phyloP scores from a whole-genome alignment of 2,113 vertebrate species.

The Nyctibius bracteatus region DNA sequence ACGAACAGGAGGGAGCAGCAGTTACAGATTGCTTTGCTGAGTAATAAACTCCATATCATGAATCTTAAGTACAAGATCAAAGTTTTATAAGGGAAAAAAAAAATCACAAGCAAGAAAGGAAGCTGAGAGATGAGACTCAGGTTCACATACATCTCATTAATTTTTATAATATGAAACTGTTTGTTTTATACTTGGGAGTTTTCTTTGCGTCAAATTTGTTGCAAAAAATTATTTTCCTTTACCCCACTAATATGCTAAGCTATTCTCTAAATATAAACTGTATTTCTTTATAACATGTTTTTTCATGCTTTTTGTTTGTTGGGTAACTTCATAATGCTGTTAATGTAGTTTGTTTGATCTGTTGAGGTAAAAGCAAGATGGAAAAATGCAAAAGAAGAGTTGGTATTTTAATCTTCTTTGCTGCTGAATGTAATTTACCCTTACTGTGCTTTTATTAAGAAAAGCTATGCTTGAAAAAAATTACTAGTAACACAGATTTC shows the following conservation, averaged over 20 bases:
- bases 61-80: neutral
- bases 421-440: neutral
- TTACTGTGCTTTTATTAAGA: conserved; percentile 34
- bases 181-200: neutral
- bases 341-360: conserved; percentile 42
- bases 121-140: neutral
- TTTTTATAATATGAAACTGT: neutral
- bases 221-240: neutral
- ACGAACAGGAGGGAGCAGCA: neutral
- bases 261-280: neutral
- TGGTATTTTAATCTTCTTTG: conserved; percentile 46
- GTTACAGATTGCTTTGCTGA: neutral
- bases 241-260: neutral
- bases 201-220: neutral
- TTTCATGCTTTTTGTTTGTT: conserved; percentile 22
- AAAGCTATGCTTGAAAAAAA: neutral
- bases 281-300: neutral
- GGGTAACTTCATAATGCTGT: neutral
- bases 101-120: neutral
- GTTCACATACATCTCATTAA: neutral
- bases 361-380: neutral
- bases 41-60: neutral
- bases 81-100: neutral
- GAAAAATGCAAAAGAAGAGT: neutral
- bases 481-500: neutral